phyloP scores from a whole-genome alignment of 2,888 invertebrate genomes.

The Xestia c-nigrum region DNA sequence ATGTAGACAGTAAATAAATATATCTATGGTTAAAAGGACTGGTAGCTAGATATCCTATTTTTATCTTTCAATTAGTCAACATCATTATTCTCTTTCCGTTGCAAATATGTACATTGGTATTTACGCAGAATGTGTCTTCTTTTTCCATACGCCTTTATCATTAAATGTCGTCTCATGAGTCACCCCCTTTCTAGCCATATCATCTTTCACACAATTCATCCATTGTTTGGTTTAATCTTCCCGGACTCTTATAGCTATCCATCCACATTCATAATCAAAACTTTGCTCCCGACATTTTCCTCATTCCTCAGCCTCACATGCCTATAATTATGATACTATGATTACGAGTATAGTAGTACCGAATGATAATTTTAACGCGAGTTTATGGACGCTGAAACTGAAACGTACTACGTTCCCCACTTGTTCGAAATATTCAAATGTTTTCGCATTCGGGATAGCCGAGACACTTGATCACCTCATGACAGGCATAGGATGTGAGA shows the following conservation, averaged over 20 bases:
- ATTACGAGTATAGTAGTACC: not conserved
- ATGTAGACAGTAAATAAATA: not conserved
- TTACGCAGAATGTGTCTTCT: not conserved
- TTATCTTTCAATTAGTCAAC: not conserved
- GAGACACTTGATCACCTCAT: constrained; percentile 41
- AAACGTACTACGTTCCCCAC: not conserved
- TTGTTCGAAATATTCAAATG: constrained; percentile 20
- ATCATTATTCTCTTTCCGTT: not conserved
- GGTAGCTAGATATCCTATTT: not conserved
- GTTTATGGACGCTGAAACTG: constrained; percentile 4
- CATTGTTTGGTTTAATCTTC: not conserved
- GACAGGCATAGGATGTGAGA: constrained; percentile 22
- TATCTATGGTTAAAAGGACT: not conserved
- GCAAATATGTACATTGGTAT: not conserved
- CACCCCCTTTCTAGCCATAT: not conserved
- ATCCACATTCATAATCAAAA: not conserved
- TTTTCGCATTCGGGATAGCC: constrained; percentile 3
- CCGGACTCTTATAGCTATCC: not conserved
- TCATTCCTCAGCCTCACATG: not conserved
- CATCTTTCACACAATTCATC: not conserved
- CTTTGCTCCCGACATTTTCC: not conserved
- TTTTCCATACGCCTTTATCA: not conserved
- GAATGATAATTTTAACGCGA: not conserved
- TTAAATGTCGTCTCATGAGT: not conserved
- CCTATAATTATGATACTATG: not conserved